phyloP scores from a whole-genome alignment of 1,140 invertebrate species.

The Hydropsyche tenuis region DNA sequence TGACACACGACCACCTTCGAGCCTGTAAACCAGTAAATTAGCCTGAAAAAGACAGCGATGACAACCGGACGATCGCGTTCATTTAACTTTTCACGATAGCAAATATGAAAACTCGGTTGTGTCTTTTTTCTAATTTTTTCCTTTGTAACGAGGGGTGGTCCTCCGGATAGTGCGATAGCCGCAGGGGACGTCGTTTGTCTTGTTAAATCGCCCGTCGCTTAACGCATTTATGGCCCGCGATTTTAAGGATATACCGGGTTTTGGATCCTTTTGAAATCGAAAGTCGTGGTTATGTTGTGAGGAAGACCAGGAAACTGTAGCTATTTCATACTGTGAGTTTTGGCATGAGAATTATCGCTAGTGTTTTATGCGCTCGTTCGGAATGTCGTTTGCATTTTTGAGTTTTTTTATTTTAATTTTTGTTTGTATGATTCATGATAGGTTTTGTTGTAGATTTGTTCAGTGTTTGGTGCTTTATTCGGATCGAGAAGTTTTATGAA shows the following conservation, averaged over 20 bases:
- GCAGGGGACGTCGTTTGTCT: slow-evolving; percentile 30
- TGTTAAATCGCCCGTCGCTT: slow-evolving; percentile 35
- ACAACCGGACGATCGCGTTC: slow-evolving; percentile 22
- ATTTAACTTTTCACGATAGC: slow-evolving; percentile 2
- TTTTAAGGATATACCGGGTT: background rate
- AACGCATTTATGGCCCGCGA: slow-evolving; percentile 38
- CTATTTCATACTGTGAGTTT: slow-evolving; percentile 31
- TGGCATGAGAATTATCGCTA: slow-evolving; percentile 25
- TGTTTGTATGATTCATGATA: too few relatives aligned
- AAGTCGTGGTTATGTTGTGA: background rate
- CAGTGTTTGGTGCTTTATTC: too few relatives aligned
- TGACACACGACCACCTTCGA: background rate
- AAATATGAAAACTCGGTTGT: background rate
- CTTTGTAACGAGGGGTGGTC: background rate
- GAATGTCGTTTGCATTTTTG: too few relatives aligned
- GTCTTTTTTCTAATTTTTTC: slow-evolving; percentile 17
- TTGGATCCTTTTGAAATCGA: too few relatives aligned
- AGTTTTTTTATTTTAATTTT: too few relatives aligned
- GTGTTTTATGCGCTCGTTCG: too few relatives aligned
- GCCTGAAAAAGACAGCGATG: slow-evolving; percentile 29
- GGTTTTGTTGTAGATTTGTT: too few relatives aligned
- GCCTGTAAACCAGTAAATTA: slow-evolving; percentile 12
- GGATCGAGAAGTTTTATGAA: too few relatives aligned
- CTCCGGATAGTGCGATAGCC: slow-evolving; percentile 11
- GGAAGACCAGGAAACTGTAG: slow-evolving; percentile 11